A percentile compares a stretch with the other conserved stretches of the same genome.
Evolutionary conservation across 2,888 invertebrate species (phyloP).

Genomic region (Rhynchonema sp.): DNA sequence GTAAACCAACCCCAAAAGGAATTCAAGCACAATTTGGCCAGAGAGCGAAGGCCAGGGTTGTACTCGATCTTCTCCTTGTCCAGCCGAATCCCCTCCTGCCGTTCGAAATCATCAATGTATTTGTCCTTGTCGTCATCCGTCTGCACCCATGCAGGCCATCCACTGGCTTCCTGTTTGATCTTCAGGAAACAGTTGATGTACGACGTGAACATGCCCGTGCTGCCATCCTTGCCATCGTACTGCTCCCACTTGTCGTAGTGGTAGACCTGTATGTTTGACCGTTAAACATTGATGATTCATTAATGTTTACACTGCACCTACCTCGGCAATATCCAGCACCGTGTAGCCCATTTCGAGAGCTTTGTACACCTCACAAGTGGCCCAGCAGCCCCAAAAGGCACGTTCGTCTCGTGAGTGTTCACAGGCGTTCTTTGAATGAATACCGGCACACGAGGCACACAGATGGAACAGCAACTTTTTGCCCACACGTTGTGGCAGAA

Average conservation of each 20-base stretch:
- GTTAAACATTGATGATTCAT: too few species aligned
- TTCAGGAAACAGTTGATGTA: constrained; percentile 15
- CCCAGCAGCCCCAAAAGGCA: too few species aligned
- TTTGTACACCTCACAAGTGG: constrained; percentile 14
- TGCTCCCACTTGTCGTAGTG: constrained; percentile 12
- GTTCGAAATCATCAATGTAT: constrained; percentile 12
- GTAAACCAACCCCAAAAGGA: constrained; percentile 14
- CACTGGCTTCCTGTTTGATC: too few species aligned
- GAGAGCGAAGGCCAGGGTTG: constrained; percentile 12
- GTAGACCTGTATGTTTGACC: too few species aligned
- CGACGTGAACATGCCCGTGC: too few species aligned
- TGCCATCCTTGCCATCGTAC: too few species aligned
- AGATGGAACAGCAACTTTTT: constrained; percentile 16
- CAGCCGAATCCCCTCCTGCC: constrained; percentile 12
- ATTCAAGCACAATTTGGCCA: constrained; percentile 13
- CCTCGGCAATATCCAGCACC: too few species aligned
- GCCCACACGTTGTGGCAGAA: constrained; percentile 13
- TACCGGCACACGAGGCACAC: constrained; percentile 14
- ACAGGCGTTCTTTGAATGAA: constrained; percentile 6
- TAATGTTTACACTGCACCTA: too few species aligned
- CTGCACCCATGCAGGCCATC: too few species aligned
- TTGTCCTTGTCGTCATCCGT: too few species aligned
- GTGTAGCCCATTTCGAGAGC: constrained; percentile 15
- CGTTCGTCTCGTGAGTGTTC: too few species aligned
- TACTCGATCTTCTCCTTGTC: constrained; percentile 7